phyloP scores from a whole-genome alignment of 2,797 vertebrate genomes.

The Phrynocephalus guinanensis region DNA sequence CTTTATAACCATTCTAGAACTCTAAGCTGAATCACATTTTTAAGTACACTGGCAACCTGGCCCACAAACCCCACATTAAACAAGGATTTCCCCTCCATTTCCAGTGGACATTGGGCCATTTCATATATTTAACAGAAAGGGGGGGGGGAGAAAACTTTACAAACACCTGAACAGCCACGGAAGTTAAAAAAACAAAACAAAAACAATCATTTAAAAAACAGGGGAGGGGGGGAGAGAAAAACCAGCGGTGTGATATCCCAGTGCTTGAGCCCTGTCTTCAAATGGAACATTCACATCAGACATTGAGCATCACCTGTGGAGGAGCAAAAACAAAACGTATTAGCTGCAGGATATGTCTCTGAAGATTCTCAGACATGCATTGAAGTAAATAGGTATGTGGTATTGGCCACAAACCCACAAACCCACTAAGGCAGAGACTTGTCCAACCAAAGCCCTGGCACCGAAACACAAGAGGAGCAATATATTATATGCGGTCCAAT shows the following conservation, averaged over 20 bases:
- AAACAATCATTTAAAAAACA: slow-evolving; percentile 32
- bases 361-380: no score
- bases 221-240: background rate
- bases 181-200: slow-evolving; percentile 49
- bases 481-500: no score
- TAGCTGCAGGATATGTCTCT: no score
- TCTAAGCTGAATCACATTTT: slow-evolving; percentile 4
- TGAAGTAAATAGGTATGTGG: no score
- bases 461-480: no score
- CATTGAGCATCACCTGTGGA: slow-evolving; percentile 25
- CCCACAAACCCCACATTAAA: background rate
- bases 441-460: no score
- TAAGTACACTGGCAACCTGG: background rate
- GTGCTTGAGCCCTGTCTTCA: slow-evolving; percentile 10
- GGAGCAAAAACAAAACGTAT: background rate
- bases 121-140: background rate
- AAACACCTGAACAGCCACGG: slow-evolving; percentile 30
- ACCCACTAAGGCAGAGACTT: no score
- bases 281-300: background rate
- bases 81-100: background rate
- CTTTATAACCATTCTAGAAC: background rate
- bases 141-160: slow-evolving; percentile 6
- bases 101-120: background rate
- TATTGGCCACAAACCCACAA: no score
- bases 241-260: slow-evolving; percentile 26